Evolutionary conservation across 1,140 invertebrate species (phyloP).

Genomic region (Drosophila watanabei): DNA sequence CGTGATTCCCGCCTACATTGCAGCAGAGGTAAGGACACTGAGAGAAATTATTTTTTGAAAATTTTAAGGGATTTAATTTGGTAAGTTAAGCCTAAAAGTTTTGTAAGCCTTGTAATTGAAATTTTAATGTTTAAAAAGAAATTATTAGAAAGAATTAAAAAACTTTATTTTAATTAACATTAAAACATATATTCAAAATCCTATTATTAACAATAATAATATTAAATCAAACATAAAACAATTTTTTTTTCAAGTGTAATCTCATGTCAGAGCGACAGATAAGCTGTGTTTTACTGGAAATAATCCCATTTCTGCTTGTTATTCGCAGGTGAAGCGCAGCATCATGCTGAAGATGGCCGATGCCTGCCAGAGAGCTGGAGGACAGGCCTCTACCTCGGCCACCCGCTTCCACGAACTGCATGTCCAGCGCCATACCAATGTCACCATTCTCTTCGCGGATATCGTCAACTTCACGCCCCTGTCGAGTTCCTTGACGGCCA

Average conservation of each 20-base stretch:
- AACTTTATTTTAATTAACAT: too few species aligned
- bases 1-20: constrained; percentile 94
- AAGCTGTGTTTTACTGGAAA: neutral
- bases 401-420: constrained; percentile 98
- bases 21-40: constrained; percentile 61
- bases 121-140: neutral
- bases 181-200: neutral
- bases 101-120: neutral
- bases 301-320: constrained; percentile 2
- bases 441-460: constrained; percentile 98
- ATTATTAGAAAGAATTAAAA: neutral
- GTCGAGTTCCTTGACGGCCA: constrained; percentile 96
- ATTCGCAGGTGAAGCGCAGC: constrained; percentile 93
- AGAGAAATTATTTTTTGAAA: neutral
- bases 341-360: constrained; percentile 97
- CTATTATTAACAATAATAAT: neutral
- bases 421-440: constrained; percentile 98
- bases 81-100: neutral
- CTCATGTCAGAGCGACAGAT: neutral
- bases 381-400: constrained; percentile 91
- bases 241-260: neutral
- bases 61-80: neutral
- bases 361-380: constrained; percentile 90
- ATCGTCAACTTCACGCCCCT: constrained; percentile 99
- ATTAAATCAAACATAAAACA: neutral